Evolutionary conservation across 2,113 vertebrate genomes (phyloP).

Genomic region (Hippoglossus stenolepis): DNA sequence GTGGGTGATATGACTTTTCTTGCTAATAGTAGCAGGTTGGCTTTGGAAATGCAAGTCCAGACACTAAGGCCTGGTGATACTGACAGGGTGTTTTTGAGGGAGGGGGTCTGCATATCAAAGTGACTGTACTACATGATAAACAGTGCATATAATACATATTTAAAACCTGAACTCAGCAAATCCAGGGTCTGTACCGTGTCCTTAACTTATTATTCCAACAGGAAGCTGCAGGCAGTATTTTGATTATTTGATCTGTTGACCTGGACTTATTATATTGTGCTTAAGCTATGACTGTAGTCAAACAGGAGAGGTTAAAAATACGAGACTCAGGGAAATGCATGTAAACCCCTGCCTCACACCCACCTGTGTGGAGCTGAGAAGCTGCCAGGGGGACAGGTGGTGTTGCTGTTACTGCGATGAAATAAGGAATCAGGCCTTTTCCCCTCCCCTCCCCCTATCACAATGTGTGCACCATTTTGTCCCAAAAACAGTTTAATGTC

Average conservation of each 20-base stretch:
- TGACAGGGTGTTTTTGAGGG: neutral
- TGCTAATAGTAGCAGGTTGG: neutral
- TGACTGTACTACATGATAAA: neutral
- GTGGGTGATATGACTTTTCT: neutral
- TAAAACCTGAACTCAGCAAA: no score
- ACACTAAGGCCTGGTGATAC: neutral
- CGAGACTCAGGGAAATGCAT: neutral
- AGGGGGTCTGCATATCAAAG: neutral
- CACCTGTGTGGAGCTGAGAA: constrained; percentile 33
- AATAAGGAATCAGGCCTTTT: neutral
- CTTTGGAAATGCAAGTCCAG: no score
- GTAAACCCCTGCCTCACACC: constrained; percentile 7
- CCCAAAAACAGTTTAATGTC: neutral
- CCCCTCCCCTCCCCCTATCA: neutral
- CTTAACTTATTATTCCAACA: neutral
- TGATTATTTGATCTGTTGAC: no score
- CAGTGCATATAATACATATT: neutral
- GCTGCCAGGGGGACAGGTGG: constrained; percentile 48
- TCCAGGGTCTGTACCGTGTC: no score
- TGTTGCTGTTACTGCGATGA: constrained; percentile 27
- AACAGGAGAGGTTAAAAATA: constrained; percentile 2
- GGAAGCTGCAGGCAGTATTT: neutral
- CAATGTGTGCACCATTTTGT: neutral
- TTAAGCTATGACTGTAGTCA: neutral
- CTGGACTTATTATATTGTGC: no score